phyloP scores from a whole-genome alignment of 2,113 vertebrate genomes.

The Bostrychus sinensis region DNA sequence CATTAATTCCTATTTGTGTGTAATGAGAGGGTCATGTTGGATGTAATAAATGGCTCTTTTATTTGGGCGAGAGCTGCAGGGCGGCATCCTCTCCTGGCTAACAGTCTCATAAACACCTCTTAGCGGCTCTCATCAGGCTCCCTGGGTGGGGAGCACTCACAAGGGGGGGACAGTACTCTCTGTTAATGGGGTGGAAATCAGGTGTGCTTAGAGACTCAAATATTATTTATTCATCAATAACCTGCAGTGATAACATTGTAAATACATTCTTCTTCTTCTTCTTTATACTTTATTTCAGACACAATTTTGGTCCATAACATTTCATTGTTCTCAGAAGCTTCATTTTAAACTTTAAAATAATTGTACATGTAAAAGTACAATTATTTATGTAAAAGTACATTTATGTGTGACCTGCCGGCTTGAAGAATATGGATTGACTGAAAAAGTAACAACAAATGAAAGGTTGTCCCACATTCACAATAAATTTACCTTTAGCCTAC shows the following conservation, averaged over 20 bases:
- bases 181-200: constrained; percentile 23
- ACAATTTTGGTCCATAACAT: no score
- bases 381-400: no score
- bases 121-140: constrained; percentile 64
- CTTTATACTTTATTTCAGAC: no score
- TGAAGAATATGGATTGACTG: no score
- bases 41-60: constrained; percentile 82
- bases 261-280: no score
- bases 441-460: no score
- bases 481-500: no score
- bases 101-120: constrained; percentile 74
- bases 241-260: not conserved
- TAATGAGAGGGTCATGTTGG: constrained; percentile 82
- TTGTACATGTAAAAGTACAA: no score
- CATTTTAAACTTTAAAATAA: no score
- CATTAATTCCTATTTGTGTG: constrained; percentile 83
- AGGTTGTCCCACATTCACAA: no score
- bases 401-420: no score
- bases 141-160: constrained; percentile 53
- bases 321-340: no score
- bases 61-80: constrained; percentile 75
- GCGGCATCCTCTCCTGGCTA: constrained; percentile 73
- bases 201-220: constrained; percentile 21
- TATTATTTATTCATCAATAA: not conserved
- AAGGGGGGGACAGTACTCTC: constrained; percentile 7